Evolutionary conservation across 2,113 vertebrate genomes (phyloP).

Genomic region (Antennarius striatus): DNA sequence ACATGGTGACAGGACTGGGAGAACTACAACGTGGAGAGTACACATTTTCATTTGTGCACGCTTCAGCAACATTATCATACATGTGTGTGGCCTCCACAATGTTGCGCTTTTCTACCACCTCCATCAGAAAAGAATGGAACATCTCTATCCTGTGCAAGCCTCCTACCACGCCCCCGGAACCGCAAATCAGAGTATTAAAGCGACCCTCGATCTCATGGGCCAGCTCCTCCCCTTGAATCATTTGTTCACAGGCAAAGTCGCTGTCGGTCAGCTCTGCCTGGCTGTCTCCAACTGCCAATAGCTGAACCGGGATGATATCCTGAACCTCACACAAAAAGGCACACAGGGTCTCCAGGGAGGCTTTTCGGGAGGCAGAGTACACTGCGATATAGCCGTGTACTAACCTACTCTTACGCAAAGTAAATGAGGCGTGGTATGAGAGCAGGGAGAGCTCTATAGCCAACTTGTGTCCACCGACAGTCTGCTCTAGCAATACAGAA

Average conservation of each 20-base stretch:
- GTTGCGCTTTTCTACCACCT: constrained; percentile 91
- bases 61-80: constrained; percentile 92
- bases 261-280: constrained; percentile 84
- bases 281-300: constrained; percentile 88
- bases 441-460: constrained; percentile 89
- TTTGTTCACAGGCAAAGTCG: constrained; percentile 87
- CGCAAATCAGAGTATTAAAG: constrained; percentile 84
- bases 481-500: constrained; percentile 87
- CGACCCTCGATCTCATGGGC: constrained; percentile 93
- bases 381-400: constrained; percentile 94
- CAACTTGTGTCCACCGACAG: constrained; percentile 83
- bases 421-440: constrained; percentile 94
- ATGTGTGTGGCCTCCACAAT: constrained; percentile 92
- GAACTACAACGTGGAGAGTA: constrained; percentile 92
- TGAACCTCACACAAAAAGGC: constrained; percentile 96
- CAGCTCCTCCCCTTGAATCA: constrained; percentile 92
- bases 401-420: constrained; percentile 88
- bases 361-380: constrained; percentile 87
- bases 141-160: constrained; percentile 87
- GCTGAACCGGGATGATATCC: constrained; percentile 93
- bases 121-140: constrained; percentile 90
- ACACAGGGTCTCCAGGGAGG: constrained; percentile 92
- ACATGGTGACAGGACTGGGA: constrained; percentile 90
- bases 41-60: constrained; percentile 88
- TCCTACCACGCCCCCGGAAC: constrained; percentile 79